Percentiles rank a stretch among this genome's conserved stretches.
Conservation (phyloP, 2,113 vertebrate species). For the Lagenorhynchus albirostris region DNA sequence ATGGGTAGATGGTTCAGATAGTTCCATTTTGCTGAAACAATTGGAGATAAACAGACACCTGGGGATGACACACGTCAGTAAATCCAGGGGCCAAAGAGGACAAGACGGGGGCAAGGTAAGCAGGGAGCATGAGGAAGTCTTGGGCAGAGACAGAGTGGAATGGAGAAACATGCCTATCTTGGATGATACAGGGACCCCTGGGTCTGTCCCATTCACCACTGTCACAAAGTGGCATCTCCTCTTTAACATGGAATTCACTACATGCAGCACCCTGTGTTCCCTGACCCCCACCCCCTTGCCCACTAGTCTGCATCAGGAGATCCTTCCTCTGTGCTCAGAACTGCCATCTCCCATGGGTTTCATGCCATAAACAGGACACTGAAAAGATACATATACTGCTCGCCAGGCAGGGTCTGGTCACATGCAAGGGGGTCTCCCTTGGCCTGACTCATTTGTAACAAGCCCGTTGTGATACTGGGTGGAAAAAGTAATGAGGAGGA, state of each 20-base stretch:
- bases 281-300: neutral
- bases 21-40: neutral
- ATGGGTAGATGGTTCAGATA: neutral
- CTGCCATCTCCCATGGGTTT: neutral
- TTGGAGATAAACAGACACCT: neutral
- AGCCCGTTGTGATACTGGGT: neutral
- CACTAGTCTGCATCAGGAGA: neutral
- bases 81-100: neutral
- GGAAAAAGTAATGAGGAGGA: neutral
- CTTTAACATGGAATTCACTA: neutral
- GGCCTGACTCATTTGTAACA: neutral
- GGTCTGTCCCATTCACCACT: neutral
- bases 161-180: neutral
- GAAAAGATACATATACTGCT: neutral
- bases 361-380: neutral
- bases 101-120: neutral
- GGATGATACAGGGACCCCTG: neutral
- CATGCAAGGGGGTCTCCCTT: neutral
- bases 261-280: neutral
- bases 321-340: neutral
- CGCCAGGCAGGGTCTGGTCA: no score
- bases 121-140: neutral
- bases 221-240: neutral
- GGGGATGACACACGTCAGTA: neutral
- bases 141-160: neutral